Evolutionary conservation across 2,797 vertebrate species (phyloP).

Genomic region (Danionella dracula): DNA sequence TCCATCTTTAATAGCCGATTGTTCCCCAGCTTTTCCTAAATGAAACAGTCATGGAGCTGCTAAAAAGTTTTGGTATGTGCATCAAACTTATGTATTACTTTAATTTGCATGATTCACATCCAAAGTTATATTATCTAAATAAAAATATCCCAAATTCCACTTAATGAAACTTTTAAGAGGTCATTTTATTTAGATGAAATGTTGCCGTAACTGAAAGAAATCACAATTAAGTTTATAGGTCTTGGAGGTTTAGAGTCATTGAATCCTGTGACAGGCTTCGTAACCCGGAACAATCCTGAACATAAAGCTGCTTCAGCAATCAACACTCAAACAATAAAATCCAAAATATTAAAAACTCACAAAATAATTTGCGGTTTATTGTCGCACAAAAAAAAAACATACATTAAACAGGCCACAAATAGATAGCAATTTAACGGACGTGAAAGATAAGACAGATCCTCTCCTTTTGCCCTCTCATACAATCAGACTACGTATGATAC

Average conservation of each 20-base stretch:
- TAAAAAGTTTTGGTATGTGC: too few species aligned
- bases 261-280: slow-evolving; percentile 51
- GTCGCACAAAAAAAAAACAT: slow-evolving; percentile 77
- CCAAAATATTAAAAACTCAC: slow-evolving; percentile 52
- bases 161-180: too few species aligned
- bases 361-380: slow-evolving; percentile 86
- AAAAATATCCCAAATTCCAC: too few species aligned
- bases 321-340: slow-evolving; percentile 13
- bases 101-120: too few species aligned
- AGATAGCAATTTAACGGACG: slow-evolving; percentile 82
- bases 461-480: slow-evolving; percentile 77
- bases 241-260: slow-evolving; percentile 53
- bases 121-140: too few species aligned
- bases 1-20: too few species aligned
- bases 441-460: slow-evolving; percentile 54
- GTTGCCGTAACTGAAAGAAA: slow-evolving; percentile 43
- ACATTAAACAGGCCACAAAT: slow-evolving; percentile 78
- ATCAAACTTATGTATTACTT: too few species aligned
- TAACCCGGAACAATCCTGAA: slow-evolving; percentile 46
- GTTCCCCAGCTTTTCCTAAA: too few species aligned
- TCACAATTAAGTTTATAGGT: slow-evolving; percentile 51
- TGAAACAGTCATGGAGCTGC: too few species aligned
- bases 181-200: too few species aligned
- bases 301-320: slow-evolving; percentile 24
- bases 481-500: slow-evolving; percentile 81